Percentiles rank a stretch among this genome's conserved stretches.
Evolutionary conservation across 2,797 vertebrate genomes (phyloP).

Genomic region (Cygnus olor): DNA sequence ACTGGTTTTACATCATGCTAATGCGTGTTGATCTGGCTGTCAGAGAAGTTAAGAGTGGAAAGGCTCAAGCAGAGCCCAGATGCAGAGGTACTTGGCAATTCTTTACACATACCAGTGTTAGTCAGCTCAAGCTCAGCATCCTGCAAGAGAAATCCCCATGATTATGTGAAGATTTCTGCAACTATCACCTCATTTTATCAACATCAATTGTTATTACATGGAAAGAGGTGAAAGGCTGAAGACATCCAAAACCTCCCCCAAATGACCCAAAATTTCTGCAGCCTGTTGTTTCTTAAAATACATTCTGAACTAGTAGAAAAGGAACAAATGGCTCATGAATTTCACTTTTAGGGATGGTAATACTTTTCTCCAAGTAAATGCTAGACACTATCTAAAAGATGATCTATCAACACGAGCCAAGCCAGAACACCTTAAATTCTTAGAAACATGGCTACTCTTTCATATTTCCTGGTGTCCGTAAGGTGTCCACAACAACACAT

Average conservation of each 20-base stretch:
- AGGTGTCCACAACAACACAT: neutral
- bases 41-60: neutral
- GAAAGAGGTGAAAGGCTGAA: neutral
- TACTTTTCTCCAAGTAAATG: neutral
- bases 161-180: neutral
- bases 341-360: neutral
- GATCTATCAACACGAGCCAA: neutral
- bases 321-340: neutral
- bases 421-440: conserved; percentile 1
- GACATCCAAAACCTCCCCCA: neutral
- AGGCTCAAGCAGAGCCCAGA: neutral
- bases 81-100: neutral
- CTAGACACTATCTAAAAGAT: neutral
- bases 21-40: neutral
- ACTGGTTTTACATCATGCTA: neutral
- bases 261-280: neutral
- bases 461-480: conserved; percentile 2
- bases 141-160: neutral
- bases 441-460: neutral
- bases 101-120: neutral
- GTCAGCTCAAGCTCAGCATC: neutral
- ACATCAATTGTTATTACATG: neutral
- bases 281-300: neutral
- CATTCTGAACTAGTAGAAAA: neutral
- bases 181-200: neutral